These are phyloP conservation scores for Melikaiella ostensackeni DNA, from an alignment of 2,888 invertebrate genomes.

Conservation along the genomic window DNA sequence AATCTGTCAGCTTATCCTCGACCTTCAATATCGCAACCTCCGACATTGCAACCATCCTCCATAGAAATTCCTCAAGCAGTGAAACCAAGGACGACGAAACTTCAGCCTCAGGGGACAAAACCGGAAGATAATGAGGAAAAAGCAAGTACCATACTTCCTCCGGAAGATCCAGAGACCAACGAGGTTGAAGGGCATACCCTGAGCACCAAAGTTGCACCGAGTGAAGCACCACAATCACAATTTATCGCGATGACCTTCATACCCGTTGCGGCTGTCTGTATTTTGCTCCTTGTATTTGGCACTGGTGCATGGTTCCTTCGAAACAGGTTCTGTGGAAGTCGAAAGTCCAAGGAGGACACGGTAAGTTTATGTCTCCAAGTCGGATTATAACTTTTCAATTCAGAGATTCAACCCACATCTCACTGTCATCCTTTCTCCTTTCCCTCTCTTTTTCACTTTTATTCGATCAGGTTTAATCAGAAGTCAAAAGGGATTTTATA, in stretches of 20 bases:
- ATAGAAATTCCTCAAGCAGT: constrained; percentile 45
- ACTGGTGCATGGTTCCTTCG: constrained; percentile 85
- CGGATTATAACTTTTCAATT: constrained; percentile 32
- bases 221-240: constrained; percentile 64
- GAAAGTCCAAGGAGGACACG: constrained; percentile 87
- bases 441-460: constrained; percentile 16
- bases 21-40: constrained; percentile 64
- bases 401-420: constrained; percentile 37
- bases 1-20: constrained; percentile 67
- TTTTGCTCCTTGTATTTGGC: constrained; percentile 82
- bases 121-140: constrained; percentile 43
- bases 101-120: constrained; percentile 61
- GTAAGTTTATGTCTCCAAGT: constrained; percentile 76
- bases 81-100: constrained; percentile 68
- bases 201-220: constrained; percentile 67
- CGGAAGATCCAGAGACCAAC: constrained; percentile 17
- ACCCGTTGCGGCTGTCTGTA: constrained; percentile 84
- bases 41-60: constrained; percentile 56
- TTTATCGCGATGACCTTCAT: constrained; percentile 84
- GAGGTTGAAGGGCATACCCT: constrained; percentile 61
- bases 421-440: constrained; percentile 18
- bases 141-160: constrained; percentile 7
- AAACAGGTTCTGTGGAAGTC: constrained; percentile 83
- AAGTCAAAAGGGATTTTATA: constrained; percentile 21
- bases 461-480: constrained; percentile 4